Evolutionary conservation across 2,888 invertebrate genomes (phyloP), one percentile per base, ranked within the genome.

Genomic region (Eucera pruinosa): DNA sequence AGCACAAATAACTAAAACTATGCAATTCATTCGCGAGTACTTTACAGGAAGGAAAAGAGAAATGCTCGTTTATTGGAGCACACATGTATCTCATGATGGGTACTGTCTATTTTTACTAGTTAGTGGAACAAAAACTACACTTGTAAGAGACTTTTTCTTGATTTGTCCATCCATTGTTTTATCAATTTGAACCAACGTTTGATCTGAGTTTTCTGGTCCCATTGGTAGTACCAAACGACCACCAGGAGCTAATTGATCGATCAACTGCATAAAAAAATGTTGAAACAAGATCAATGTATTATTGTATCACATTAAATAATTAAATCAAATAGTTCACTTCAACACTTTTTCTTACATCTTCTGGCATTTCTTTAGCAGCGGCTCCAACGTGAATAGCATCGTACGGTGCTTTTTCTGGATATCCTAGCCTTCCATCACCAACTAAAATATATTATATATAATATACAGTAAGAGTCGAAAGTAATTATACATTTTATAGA

Each of bases 81-180:
- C 27, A 15, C 91, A 93, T 90, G 88, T 91, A 89, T 92, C 90
- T 88, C 90, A 90, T 83, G 91, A 90, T 57, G 95, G 94, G 94
- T 95, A 95, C 89, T 97, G 96, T 72, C 94, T 93, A 23, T 95
- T 94, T 91, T 95, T 95, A 92, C 98, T 98, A 0, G 99, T 99
- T 54, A 99, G 94, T 0, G 99, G 99, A 41, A 99, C 99, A 91
- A 98, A 99, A 85, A 98, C 96, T 13, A 99, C 99, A 48, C 97
- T 97, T 97, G 99, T 98, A 11, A 99, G 93, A 48, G 95, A 95
- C 84, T 95, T 96, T 76, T 95, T 94, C 25, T 94, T 94, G 4
- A 98, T 94, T 39, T 95, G 94, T 7, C 99, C 99, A 90, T 97
- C 96, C 2, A 93, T 91, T 41, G 95, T 94, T 93, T 99, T 99